A percentile compares a stretch with the other conserved stretches of the same genome.
Evolutionary conservation across 2,113 vertebrate genomes (phyloP).

Genomic region (Nansenia antarctica): DNA sequence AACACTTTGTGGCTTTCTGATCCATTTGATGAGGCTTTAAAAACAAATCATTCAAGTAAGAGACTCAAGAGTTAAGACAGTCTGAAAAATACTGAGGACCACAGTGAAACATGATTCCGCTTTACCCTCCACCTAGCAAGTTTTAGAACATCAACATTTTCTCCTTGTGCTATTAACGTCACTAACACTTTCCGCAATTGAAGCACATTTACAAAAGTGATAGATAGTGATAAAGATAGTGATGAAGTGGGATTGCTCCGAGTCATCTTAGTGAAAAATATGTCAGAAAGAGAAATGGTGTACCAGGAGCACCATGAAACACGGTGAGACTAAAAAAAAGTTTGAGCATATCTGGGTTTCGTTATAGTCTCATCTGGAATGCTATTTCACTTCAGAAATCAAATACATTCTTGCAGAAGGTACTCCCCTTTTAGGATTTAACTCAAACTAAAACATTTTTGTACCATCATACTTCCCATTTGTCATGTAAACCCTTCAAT

Average conservation of each 20-base stretch:
- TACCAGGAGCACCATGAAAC: no score
- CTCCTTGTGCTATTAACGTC: constrained; percentile 35
- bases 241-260: constrained; percentile 66
- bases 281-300: constrained; percentile 8
- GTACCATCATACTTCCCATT: constrained; percentile 22
- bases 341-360: not conserved
- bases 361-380: not conserved
- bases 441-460: constrained; percentile 28
- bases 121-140: constrained; percentile 7
- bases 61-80: not conserved
- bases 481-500: constrained; percentile 53
- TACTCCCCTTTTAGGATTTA: constrained; percentile 53
- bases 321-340: not conserved
- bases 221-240: constrained; percentile 48
- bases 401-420: constrained; percentile 52
- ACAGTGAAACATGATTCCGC: not conserved
- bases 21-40: constrained; percentile 1
- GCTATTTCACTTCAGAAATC: not conserved
- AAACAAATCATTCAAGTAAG: not conserved
- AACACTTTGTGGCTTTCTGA: constrained; percentile 36
- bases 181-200: constrained; percentile 30
- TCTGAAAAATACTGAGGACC: not conserved
- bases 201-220: constrained; percentile 50
- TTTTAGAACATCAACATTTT: no score
- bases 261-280: constrained; percentile 58